Percentiles rank a stretch among this genome's conserved stretches.
These are phyloP conservation scores for Saccostrea echinata DNA, from an alignment of 1,140 invertebrate genomes.

Conservation along the genomic window DNA sequence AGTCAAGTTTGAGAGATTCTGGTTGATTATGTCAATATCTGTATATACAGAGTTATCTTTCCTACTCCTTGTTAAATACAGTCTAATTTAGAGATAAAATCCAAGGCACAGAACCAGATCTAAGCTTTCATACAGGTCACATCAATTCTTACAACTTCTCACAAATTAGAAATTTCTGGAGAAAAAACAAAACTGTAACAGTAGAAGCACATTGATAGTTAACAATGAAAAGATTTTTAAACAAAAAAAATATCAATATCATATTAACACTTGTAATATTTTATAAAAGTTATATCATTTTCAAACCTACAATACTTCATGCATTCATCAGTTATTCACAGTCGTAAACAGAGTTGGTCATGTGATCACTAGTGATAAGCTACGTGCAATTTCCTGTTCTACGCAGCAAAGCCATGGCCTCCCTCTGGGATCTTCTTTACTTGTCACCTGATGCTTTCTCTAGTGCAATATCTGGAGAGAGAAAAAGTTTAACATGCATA, in stretches of 20 bases:
- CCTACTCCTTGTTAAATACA: neutral
- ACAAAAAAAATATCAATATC: conserved; percentile 26
- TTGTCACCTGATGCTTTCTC: conserved; percentile 37
- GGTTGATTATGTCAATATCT: neutral
- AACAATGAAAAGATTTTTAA: neutral
- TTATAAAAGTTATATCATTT: neutral
- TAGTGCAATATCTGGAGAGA: conserved; percentile 39
- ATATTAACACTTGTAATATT: conserved; percentile 14
- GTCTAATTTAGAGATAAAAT: neutral
- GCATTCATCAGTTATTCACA: conserved; percentile 15
- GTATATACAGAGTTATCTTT: conserved; percentile 3
- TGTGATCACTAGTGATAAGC: conserved; percentile 31
- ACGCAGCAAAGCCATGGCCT: neutral
- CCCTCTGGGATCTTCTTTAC: neutral
- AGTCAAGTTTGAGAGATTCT: conserved; percentile 1
- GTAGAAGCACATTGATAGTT: neutral
- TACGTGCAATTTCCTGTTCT: neutral
- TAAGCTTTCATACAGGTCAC: neutral
- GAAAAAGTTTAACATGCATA: neutral
- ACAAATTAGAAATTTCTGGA: neutral
- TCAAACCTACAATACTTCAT: conserved; percentile 15
- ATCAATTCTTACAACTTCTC: neutral
- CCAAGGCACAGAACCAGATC: neutral
- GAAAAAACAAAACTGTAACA: neutral
- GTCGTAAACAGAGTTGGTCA: conserved; percentile 1